Evolutionary conservation across 2,888 invertebrate genomes (phyloP).

Genomic region (Agapostemon virescens): DNA sequence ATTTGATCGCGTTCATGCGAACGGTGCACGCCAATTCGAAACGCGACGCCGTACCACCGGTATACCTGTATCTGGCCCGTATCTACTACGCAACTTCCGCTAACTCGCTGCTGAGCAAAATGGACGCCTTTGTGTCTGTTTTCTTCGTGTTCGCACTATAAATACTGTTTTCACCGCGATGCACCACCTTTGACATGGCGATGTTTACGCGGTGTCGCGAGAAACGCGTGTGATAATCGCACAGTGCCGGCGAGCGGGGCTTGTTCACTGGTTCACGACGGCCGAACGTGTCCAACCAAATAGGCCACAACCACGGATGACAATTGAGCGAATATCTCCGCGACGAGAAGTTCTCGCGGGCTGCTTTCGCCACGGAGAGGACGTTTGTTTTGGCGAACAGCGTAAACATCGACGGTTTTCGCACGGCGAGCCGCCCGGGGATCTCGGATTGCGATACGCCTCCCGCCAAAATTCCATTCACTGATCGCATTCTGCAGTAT

Average conservation of each 20-base stretch:
- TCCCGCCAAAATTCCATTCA: constrained; percentile 68
- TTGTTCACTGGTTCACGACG: constrained; percentile 59
- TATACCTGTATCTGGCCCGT: constrained; percentile 71
- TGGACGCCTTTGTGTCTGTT: constrained; percentile 81
- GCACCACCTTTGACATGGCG: constrained; percentile 69
- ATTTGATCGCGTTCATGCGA: constrained; percentile 55
- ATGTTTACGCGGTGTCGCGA: constrained; percentile 71
- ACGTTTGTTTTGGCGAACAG: constrained; percentile 31
- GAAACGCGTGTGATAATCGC: constrained; percentile 68
- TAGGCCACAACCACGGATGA: constrained; percentile 79
- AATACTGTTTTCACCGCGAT: constrained; percentile 75
- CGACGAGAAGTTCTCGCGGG: constrained; percentile 56
- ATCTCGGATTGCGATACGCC: constrained; percentile 47
- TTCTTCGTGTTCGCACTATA: constrained; percentile 79
- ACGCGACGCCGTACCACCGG: constrained; percentile 68
- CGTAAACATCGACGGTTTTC: constrained; percentile 32
- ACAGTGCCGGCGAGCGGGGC: constrained; percentile 52
- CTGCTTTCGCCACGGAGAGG: constrained; percentile 29
- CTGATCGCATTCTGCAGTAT: constrained; percentile 64
- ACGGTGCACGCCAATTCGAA: constrained; percentile 56
- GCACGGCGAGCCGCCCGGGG: constrained; percentile 22
- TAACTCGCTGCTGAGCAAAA: constrained; percentile 79
- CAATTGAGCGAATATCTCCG: constrained; percentile 75
- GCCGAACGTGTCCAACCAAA: constrained; percentile 76
- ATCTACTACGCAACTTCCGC: constrained; percentile 79